These are phyloP conservation scores for Protaetia brevitarsis DNA, from an alignment of 1,140 invertebrate genomes.

Conservation along the genomic window DNA sequence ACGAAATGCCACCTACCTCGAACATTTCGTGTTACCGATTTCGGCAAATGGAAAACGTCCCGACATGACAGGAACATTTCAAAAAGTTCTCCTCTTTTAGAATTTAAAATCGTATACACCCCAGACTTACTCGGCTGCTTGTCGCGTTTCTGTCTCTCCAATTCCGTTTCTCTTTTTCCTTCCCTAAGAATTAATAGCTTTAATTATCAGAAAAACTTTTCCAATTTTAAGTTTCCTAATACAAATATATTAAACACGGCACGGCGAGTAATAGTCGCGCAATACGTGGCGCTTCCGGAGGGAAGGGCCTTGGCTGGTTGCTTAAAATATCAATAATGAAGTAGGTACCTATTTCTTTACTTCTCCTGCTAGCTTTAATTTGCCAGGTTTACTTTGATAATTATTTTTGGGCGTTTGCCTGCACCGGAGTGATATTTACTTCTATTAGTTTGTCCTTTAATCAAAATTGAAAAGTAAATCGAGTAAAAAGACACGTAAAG, in stretches of 20 bases:
- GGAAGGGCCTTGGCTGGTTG: background rate
- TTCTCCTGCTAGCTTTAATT: too few species aligned
- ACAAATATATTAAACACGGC: constrained; percentile 22
- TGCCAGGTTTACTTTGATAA: too few species aligned
- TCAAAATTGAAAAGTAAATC: too few species aligned
- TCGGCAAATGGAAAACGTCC: constrained; percentile 20
- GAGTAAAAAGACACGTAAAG: too few species aligned
- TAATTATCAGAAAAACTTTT: constrained; percentile 23
- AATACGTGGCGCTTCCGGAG: constrained; percentile 10
- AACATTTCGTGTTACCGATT: background rate
- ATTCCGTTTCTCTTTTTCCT: background rate
- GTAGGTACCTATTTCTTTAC: too few species aligned
- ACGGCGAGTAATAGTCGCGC: constrained; percentile 2
- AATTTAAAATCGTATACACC: constrained; percentile 18
- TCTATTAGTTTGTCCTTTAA: too few species aligned
- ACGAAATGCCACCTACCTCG: background rate
- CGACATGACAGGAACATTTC: constrained; percentile 22
- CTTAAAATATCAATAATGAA: constrained; percentile 16
- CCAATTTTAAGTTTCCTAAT: constrained; percentile 18
- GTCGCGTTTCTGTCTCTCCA: background rate
- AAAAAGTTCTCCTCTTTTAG: constrained; percentile 16
- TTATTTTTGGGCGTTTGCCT: too few species aligned
- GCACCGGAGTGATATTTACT: too few species aligned
- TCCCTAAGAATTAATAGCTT: constrained; percentile 16
- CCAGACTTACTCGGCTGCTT: background rate